phyloP scores from a whole-genome alignment of 2,888 invertebrate species.

The Bellardia bayeri region DNA sequence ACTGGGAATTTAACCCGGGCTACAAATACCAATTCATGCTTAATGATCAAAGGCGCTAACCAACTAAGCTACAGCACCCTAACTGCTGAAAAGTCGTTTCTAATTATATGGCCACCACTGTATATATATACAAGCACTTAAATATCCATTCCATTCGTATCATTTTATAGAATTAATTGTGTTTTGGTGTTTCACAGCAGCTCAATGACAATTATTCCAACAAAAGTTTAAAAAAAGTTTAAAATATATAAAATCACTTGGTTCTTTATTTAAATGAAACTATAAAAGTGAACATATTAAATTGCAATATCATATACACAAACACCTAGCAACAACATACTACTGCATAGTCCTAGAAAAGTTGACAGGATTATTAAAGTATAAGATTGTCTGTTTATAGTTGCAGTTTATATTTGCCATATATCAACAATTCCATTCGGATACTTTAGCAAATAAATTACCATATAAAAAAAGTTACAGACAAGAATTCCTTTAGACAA shows the following conservation, averaged over 20 bases:
- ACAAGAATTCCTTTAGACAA: background rate
- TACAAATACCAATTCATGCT: too few relatives aligned
- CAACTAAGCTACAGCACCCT: too few relatives aligned
- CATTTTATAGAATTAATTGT: constrained; percentile 12
- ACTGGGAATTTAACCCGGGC: too few relatives aligned
- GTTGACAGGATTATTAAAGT: too few relatives aligned
- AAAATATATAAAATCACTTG: background rate
- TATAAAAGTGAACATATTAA: background rate
- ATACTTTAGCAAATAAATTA: background rate
- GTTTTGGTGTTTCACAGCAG: background rate
- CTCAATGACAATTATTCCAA: background rate
- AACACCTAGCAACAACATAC: too few relatives aligned
- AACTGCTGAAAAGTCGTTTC: too few relatives aligned
- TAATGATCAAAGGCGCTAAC: too few relatives aligned
- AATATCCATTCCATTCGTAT: background rate
- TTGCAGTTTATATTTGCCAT: background rate
- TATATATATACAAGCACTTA: background rate
- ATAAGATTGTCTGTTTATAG: background rate
- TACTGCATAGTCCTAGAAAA: too few relatives aligned
- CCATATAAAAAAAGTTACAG: background rate
- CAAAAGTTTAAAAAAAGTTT: background rate
- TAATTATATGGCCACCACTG: too few relatives aligned
- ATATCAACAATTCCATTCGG: background rate
- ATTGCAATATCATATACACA: too few relatives aligned
- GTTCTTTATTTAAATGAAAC: background rate